Base-by-base conservation (phyloP, 92 coral and sea anemone species). In the Anthopleura xanthogrammica region DNA sequence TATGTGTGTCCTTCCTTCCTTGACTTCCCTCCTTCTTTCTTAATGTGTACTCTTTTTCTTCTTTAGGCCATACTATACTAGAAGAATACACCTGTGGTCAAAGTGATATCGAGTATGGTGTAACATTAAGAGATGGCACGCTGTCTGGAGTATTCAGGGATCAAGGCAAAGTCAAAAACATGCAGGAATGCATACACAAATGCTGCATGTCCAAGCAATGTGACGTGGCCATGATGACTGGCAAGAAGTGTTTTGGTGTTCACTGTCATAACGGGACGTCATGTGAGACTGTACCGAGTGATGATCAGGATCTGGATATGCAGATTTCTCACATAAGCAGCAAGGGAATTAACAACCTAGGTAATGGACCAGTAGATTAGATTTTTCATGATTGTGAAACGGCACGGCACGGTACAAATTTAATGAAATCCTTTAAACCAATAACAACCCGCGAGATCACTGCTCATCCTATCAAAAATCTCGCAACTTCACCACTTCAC, bases 151-250 rank as follows among this genome's bases (percentile, higher is more conserved):
- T 93, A 24, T 94, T 97, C 83, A 79, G 91, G 23, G 93, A 94
- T 68, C 91, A 87, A 23, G 99, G 98, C 0, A 84, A 88, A 1
- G 95, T 90, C 24, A 97, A 92, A 70, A 94, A 97, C 77, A 94
- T 97, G 88, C 99, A 97, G 68, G 97, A 97, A 84, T 97, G 99
- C 60, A 91, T 95, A 76, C 99, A 97, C 87, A 62, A 90, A 72
- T 96, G 99, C 87, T 97, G 99, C 70, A 81, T 88, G 82, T 84
- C 93, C 5, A 94, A 90, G 73, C 87, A 86, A 66, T 97, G 99
- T 64, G 97, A 97, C 91, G 98, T 97, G 56, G 99, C 99, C 74
- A 92, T 97, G 98, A 92, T 97, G 99, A 90, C 88, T 10, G 93
- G 95, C 41, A 87, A 88, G 43, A 93, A 91, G 57, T 97, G 99